These are phyloP conservation scores for Cyaniris semiargus DNA, from an alignment of 2,888 invertebrate genomes.

Conservation along the genomic window DNA sequence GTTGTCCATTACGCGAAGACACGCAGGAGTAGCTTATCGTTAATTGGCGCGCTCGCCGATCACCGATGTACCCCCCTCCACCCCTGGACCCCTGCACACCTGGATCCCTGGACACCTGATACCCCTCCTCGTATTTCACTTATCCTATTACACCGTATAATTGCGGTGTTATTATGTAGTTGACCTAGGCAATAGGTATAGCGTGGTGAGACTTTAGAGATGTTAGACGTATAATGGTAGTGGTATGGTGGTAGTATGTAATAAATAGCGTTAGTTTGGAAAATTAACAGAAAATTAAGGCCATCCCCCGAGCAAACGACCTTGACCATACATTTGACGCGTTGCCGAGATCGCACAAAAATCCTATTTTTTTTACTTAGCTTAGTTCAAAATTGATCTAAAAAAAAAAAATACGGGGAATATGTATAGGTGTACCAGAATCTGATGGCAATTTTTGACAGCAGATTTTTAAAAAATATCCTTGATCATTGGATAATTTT, in stretches of 20 bases:
- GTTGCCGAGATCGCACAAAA: too few species aligned
- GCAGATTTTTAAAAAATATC: too few species aligned
- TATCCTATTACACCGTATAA: conserved; percentile 20
- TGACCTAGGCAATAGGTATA: conserved; percentile 2
- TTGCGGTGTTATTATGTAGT: conserved; percentile 4
- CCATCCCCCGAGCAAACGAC: too few species aligned
- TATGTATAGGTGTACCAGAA: too few species aligned
- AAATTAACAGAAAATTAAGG: neutral
- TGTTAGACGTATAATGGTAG: neutral
- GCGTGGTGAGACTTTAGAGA: neutral
- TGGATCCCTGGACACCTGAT: neutral
- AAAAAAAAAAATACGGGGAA: too few species aligned
- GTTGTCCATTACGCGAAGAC: conserved; percentile 59
- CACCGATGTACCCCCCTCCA: conserved; percentile 28
- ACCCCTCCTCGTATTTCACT: conserved; percentile 26
- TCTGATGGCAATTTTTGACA: too few species aligned
- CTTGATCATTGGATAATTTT: too few species aligned
- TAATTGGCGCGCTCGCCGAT: conserved; percentile 54
- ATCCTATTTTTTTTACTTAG: too few species aligned
- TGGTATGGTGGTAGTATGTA: neutral
- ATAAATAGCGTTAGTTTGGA: neutral
- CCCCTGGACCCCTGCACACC: neutral
- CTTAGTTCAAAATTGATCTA: too few species aligned
- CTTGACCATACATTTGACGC: too few species aligned
- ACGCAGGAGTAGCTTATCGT: conserved; percentile 68